phyloP scores from a whole-genome alignment of 2,113 vertebrate genomes.

The Cranoglanis bouderius region DNA sequence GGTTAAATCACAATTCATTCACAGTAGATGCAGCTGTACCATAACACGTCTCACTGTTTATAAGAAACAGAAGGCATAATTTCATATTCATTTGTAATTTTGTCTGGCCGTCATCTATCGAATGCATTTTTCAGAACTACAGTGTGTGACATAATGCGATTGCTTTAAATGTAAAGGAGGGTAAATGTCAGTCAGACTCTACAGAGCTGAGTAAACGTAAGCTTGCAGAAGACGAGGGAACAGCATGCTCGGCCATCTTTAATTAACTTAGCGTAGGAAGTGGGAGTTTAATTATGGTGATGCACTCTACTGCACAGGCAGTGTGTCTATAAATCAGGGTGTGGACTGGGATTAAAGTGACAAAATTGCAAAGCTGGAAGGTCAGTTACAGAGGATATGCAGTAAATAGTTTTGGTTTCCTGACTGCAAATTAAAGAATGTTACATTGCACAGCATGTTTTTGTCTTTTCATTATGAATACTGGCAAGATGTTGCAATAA shows the following conservation, averaged over 20 bases:
- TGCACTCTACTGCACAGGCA: constrained; percentile 52
- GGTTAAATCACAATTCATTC: background rate
- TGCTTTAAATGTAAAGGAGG: constrained; percentile 45
- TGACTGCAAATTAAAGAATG: background rate
- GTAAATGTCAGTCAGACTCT: constrained; percentile 50
- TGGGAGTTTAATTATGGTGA: constrained; percentile 63
- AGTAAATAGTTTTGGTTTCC: background rate
- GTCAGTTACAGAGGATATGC: background rate
- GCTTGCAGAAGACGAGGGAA: constrained; percentile 22
- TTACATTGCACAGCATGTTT: background rate
- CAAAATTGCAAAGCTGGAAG: constrained; percentile 1
- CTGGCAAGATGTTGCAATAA: background rate
- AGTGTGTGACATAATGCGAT: background rate
- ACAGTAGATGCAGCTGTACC: background rate
- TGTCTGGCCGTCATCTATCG: background rate
- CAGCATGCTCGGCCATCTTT: constrained; percentile 31
- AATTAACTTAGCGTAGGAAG: constrained; percentile 58
- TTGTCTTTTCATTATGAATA: background rate
- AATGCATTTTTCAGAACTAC: background rate
- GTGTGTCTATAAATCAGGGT: constrained; percentile 32
- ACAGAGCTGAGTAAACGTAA: constrained; percentile 42
- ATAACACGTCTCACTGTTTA: background rate
- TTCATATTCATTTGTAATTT: background rate
- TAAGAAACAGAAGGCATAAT: background rate
- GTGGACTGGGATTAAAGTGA: constrained; percentile 18